A percentile compares a stretch with the other conserved stretches of the same genome.
Conservation (phyloP, 2,888 invertebrate species). For the Leucania comma region DNA sequence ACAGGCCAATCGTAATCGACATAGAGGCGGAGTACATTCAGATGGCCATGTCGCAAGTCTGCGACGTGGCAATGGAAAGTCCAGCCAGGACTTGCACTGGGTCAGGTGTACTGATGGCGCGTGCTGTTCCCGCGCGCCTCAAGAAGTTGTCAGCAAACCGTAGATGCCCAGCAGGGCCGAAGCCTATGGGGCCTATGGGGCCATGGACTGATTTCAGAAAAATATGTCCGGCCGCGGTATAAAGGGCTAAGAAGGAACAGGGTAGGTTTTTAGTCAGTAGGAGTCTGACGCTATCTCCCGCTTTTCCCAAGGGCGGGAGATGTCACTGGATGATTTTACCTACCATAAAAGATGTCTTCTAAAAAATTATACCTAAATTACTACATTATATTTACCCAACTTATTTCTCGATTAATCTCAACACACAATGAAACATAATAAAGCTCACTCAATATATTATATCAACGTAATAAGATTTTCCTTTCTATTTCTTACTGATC, state of each 20-base stretch:
- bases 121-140: too few relatives aligned
- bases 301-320: too few relatives aligned
- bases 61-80: not conserved
- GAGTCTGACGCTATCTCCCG: too few relatives aligned
- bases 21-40: not conserved
- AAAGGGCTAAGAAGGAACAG: too few relatives aligned
- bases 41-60: not conserved
- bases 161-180: too few relatives aligned
- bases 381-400: slow-evolving; percentile 4
- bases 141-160: too few relatives aligned
- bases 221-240: too few relatives aligned
- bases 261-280: too few relatives aligned
- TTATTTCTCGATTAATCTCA: slow-evolving; percentile 30
- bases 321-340: too few relatives aligned
- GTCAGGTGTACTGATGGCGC: not conserved
- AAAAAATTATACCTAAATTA: not conserved
- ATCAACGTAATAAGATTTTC: slow-evolving; percentile 48
- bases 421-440: slow-evolving; percentile 27
- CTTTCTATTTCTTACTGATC: slow-evolving; percentile 44
- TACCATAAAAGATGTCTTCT: too few relatives aligned
- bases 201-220: too few relatives aligned
- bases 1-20: not conserved
- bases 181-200: too few relatives aligned
- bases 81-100: not conserved
- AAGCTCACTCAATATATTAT: slow-evolving; percentile 29